Evolutionary conservation across 2,888 invertebrate genomes (phyloP), one percentile per base, ranked within the genome.

Genomic region (Clistopyga incitator): DNA sequence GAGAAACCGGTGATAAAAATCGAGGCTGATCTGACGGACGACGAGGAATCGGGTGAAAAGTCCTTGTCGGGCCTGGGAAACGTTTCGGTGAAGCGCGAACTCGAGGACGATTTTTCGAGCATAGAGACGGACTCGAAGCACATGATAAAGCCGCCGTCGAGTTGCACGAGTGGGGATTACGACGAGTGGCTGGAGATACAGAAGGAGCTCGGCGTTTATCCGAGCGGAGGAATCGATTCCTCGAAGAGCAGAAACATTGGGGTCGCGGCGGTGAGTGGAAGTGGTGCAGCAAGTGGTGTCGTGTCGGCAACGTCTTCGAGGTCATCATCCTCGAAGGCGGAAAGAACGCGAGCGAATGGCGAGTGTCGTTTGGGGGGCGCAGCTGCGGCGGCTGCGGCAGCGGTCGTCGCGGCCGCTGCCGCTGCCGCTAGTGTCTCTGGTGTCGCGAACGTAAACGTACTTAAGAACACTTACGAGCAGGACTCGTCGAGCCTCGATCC

Each of bases 101-200:
- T 92, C 15, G 92, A 92, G 70, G 92, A 92, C 78, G 93, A 93
- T 50, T 92, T 91, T 64, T 81, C 90, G 25, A 88, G 88, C 70
- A 90, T 91, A 45, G 92, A 92, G 8, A 84, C 89, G 42, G 91
- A 92, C 70, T 89, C 90, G n/a, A 92, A 92, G 85, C 86, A 89
- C 42, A 74, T 88, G 82, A 88, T 91, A 56, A 91, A 92, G 70
- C 88, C 91, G 70, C 88, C 91, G 20, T 87, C 91, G 65, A 91
- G 88, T 80, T 91, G 91, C 82, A 88, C 91, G 23, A 91, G 91
- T 83, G 93, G 93, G 83, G 94, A 95, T 81, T 95, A 95, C 87
- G 96, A 96, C 90, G 96, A 96, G 89, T 96, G 96, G 96, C 94
- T 95, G 54, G 96, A 95, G 86, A 95, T 96, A 78, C 95, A 96